A percentile compares a stretch with the other conserved stretches of the same genome.
phyloP scores from a whole-genome alignment of 1,140 invertebrate species.

The Melitaea cinxia region DNA sequence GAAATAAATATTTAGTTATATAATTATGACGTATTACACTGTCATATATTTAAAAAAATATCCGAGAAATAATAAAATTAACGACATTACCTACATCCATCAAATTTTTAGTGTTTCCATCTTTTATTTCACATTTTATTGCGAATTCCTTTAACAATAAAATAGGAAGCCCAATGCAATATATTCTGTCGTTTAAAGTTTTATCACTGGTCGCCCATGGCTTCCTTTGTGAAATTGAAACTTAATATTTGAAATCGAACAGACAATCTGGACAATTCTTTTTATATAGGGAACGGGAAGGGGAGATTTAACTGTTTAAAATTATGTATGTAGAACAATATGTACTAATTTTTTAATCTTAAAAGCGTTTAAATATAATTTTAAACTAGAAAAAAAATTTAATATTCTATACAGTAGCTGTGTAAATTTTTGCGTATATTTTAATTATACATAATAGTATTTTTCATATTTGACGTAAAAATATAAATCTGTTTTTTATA shows the following conservation, averaged over 20 bases:
- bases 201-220: neutral
- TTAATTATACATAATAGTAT: too few relatives aligned
- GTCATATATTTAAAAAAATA: neutral
- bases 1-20: too few relatives aligned
- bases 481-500: too few relatives aligned
- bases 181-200: neutral
- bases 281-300: too few relatives aligned
- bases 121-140: constrained; percentile 9
- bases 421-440: too few relatives aligned
- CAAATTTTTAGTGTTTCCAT: neutral
- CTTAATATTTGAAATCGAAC: constrained; percentile 6
- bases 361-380: too few relatives aligned
- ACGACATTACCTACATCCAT: neutral
- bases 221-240: neutral
- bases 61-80: neutral
- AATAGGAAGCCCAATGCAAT: neutral
- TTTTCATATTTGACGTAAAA: too few relatives aligned
- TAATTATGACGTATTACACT: neutral
- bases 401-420: too few relatives aligned
- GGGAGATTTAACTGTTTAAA: too few relatives aligned
- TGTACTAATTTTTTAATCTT: too few relatives aligned
- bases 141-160: constrained; percentile 8
- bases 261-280: neutral
- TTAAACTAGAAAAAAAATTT: too few relatives aligned
- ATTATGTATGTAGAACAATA: too few relatives aligned